Evolutionary conservation across 2,888 invertebrate genomes (phyloP).

Genomic region (Mycogona germanica): DNA sequence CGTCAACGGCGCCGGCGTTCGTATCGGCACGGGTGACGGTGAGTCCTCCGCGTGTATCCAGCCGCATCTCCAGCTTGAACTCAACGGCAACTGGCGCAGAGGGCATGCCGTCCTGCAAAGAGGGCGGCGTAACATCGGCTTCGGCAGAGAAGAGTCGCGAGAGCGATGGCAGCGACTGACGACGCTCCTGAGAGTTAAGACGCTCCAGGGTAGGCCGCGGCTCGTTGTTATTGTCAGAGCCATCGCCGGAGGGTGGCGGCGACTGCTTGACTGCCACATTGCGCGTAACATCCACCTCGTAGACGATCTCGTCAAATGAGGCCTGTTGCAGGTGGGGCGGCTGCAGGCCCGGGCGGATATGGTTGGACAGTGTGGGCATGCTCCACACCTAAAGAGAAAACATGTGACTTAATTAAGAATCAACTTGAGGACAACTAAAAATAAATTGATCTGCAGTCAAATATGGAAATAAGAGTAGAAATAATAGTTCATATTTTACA

Average conservation of each 20-base stretch:
- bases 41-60: constrained; percentile 15
- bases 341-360: constrained; percentile 48
- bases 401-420: too few relatives aligned
- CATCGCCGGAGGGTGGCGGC: background rate
- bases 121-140: constrained; percentile 15
- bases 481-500: too few relatives aligned
- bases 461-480: too few relatives aligned
- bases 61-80: constrained; percentile 16
- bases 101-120: background rate
- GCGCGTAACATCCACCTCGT: constrained; percentile 69
- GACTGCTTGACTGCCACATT: constrained; percentile 47
- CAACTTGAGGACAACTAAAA: too few relatives aligned
- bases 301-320: constrained; percentile 66
- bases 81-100: constrained; percentile 3
- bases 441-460: too few relatives aligned
- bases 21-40: constrained; percentile 12
- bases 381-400: too few relatives aligned
- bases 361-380: constrained; percentile 45
- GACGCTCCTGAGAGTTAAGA: constrained; percentile 14
- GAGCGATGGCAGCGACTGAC: constrained; percentile 19
- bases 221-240: background rate
- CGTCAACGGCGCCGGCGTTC: background rate
- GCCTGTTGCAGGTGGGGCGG: constrained; percentile 74
- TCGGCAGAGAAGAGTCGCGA: constrained; percentile 17
- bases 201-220: constrained; percentile 10